Base-by-base conservation (phyloP, 2,113 vertebrate genomes). In the Nycticorax nycticorax region DNA sequence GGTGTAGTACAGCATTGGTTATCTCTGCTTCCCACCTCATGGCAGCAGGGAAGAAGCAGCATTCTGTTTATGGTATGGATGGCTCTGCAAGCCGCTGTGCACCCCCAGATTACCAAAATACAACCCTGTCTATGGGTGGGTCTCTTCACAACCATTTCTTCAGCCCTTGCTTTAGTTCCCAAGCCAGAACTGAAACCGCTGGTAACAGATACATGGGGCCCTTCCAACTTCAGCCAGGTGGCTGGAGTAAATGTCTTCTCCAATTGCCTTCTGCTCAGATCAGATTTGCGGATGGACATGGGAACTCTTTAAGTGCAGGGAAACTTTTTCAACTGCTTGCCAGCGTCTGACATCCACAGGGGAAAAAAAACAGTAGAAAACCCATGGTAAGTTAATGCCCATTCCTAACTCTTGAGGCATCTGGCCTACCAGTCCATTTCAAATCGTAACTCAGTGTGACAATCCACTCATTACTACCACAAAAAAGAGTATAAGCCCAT, bases 171-270 rank as follows among this genome's bases (percentile, higher is more conserved):
- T 79, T 88, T 66, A 59, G n/a, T 21, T 95, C 47, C 37, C 39
- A 83, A 79, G 37, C 19, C 62, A 82, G 41, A 95, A 72, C 43
- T 60, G 67, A 71, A 71, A 67, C 15, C 1, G 4, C 26, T 73
- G 62, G 30, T 76, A 63, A 72, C 21, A 92, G 60, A 64, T 30
- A 81, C 0, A 2, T 57, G 80, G 14, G 73, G 33, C 16, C 45
- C 92, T 91, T 89, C 86, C 52, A 93, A 6, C 35, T 77, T 74
- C 75, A 91, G 37, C 60, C 85, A 91, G 66, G 79, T 94, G 92
- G 14, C 41, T 91, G 77, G 69, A 32, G 48, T 62, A 0, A 0
- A 15, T 92, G 67, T 85, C 89, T 93, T 88, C 78, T 88, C 27
- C 48, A 37, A 12, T 10, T 71, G 64, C 88, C 41, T 91, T 89